Evolutionary conservation across 2,888 invertebrate species (phyloP).

Genomic region (Rhagonycha fulva): DNA sequence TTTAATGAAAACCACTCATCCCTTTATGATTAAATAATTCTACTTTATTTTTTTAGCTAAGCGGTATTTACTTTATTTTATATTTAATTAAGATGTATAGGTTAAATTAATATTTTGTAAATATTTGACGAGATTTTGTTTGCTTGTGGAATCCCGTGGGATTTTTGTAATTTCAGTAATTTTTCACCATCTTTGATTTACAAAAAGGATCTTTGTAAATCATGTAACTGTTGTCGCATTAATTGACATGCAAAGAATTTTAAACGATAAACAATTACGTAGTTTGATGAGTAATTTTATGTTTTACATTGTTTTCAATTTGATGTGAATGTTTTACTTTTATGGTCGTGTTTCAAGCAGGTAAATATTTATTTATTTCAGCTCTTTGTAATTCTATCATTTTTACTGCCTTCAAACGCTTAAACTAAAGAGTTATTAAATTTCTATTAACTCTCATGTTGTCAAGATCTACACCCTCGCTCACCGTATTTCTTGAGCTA

Average conservation of each 20-base stretch:
- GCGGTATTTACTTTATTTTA: too few relatives aligned
- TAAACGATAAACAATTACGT: background rate
- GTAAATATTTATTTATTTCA: background rate
- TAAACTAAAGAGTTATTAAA: too few relatives aligned
- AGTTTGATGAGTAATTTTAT: background rate
- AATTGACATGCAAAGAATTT: background rate
- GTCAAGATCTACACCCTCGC: too few relatives aligned
- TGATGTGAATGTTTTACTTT: background rate
- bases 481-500: too few relatives aligned
- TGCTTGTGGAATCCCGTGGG: background rate
- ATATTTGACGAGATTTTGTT: background rate
- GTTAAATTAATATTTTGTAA: background rate
- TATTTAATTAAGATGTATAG: background rate
- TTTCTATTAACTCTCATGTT: too few relatives aligned
- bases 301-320: background rate
- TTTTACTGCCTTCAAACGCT: too few relatives aligned
- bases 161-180: background rate
- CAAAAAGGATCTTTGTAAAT: background rate
- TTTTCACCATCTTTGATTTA: background rate
- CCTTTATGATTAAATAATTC: too few relatives aligned
- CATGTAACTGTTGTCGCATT: background rate
- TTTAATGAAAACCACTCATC: too few relatives aligned
- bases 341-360: background rate
- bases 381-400: background rate
- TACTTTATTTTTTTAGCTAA: too few relatives aligned